Base-by-base conservation (phyloP, 2,113 vertebrate genomes). In the Himantopus leucocephalus region DNA sequence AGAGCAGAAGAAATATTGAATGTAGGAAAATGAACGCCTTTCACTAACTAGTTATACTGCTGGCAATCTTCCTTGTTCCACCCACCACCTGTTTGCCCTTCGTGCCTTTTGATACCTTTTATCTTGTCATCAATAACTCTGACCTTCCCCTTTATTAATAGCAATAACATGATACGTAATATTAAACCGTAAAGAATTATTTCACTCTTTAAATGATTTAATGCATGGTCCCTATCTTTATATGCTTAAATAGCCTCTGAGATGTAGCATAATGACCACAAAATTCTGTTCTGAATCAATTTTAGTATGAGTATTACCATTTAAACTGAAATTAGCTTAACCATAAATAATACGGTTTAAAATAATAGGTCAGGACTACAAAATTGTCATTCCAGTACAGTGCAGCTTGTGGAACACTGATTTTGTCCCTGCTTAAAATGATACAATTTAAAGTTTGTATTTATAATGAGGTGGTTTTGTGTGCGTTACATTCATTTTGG, bases 271-370 rank as follows among this genome's bases (percentile, higher is more conserved):
- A 81, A 78, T 72, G 71, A 64, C 50, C 32, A 60, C 52, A 64
- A 43, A 93, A 67, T 68, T 63, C 63, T 83, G 47, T 88, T 39
- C 29, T 79, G 66, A 47, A 60, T 73, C 53, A n/a, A 16, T 92
- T 86, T 76, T 59, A 60, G 9, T 64, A n/a, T 59, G 21, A 41
- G 8, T 47, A 29, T 72, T 72, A 27, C 39, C 26, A 43, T 90
- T 92, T 87, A 79, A 84, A 88, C 37, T 73, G 64, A 94, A 92
- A 92, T 78, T 72, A 84, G 34, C 41, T 85, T 78, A 91, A 27
- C 60, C 14, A 41, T 72, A 77, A 88, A 37, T 88, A 74, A 80
- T 23, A 13, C 4, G 14, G 68, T 21, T 91, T 79, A 80, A 74
- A 92, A n/a, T 22, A 81, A 55, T 43, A 72, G 12, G 21, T 78